Evolutionary conservation across 2,888 invertebrate species (phyloP).

Genomic region (Drosophila meridiana): DNA sequence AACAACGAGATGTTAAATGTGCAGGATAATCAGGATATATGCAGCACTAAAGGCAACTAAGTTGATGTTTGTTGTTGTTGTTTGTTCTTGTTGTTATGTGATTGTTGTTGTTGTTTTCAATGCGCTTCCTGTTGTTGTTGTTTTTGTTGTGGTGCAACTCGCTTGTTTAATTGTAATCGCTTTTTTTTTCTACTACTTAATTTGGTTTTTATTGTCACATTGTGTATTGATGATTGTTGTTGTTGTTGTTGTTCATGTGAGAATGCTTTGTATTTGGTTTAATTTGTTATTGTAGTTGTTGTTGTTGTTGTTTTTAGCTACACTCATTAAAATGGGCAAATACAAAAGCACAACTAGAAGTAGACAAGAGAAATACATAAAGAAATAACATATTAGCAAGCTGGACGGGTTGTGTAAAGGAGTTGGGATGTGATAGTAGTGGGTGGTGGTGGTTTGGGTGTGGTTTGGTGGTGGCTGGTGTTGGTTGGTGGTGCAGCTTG

Average conservation of each 20-base stretch:
- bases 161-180: slow-evolving; percentile 17
- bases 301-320: slow-evolving; percentile 62
- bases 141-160: slow-evolving; percentile 60
- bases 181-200: slow-evolving; percentile 29
- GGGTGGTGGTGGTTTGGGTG: not conserved
- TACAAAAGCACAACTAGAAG: slow-evolving; percentile 78
- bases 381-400: slow-evolving; percentile 70
- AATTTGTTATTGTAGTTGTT: slow-evolving; percentile 37
- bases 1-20: slow-evolving; percentile 51
- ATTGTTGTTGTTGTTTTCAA: slow-evolving; percentile 35
- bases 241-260: slow-evolving; percentile 50
- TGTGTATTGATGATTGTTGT: slow-evolving; percentile 59
- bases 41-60: slow-evolving; percentile 52
- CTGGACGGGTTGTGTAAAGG: slow-evolving; percentile 44
- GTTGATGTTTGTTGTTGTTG: slow-evolving; percentile 32
- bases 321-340: slow-evolving; percentile 78
- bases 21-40: slow-evolving; percentile 53
- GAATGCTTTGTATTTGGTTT: slow-evolving; percentile 55
- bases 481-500: slow-evolving; percentile 1
- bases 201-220: slow-evolving; percentile 72
- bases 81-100: slow-evolving; percentile 27
- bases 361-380: slow-evolving; percentile 76
- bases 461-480: slow-evolving; percentile 13
- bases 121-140: slow-evolving; percentile 22
- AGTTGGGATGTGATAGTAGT: not conserved